Percentiles rank a stretch among this genome's conserved stretches.
phyloP scores from a whole-genome alignment of 2,888 invertebrate genomes.

The Lycaena phlaeas region DNA sequence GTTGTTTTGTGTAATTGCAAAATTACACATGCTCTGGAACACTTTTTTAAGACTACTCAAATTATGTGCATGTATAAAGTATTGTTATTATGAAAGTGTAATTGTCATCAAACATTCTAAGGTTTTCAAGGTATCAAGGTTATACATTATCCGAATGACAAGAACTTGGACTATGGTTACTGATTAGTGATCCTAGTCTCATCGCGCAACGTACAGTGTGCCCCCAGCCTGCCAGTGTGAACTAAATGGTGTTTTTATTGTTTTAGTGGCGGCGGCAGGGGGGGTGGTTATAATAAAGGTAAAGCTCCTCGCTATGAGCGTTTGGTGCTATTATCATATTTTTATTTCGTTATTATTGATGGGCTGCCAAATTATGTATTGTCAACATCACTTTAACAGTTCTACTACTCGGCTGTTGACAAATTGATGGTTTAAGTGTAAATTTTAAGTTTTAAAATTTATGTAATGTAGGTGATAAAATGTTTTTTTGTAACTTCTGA shows the following conservation, averaged over 20 bases:
- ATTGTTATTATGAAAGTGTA: conserved; percentile 16
- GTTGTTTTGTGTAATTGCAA: too few species aligned
- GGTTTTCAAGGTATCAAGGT: conserved; percentile 66
- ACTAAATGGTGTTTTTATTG: conserved; percentile 87
- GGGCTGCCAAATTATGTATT: conserved; percentile 60
- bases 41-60: conserved; percentile 21
- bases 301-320: conserved; percentile 85
- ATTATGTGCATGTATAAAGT: conserved; percentile 19
- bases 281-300: conserved; percentile 98
- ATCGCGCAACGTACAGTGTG: conserved; percentile 70
- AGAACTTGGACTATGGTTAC: conserved; percentile 64
- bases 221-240: conserved; percentile 74
- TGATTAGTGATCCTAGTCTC: conserved; percentile 65
- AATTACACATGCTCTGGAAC: too few species aligned
- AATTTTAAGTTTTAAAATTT: not conserved
- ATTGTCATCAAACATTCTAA: conserved; percentile 36
- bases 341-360: conserved; percentile 58
- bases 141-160: conserved; percentile 72
- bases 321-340: conserved; percentile 82
- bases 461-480: not conserved
- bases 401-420: conserved; percentile 38
- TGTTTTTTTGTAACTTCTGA: too few species aligned
- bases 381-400: conserved; percentile 11
- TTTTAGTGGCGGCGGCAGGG: conserved; percentile 95
- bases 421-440: conserved; percentile 16